Conservation (phyloP, 2,888 invertebrate genomes). For the Sminthurides aquaticus region DNA sequence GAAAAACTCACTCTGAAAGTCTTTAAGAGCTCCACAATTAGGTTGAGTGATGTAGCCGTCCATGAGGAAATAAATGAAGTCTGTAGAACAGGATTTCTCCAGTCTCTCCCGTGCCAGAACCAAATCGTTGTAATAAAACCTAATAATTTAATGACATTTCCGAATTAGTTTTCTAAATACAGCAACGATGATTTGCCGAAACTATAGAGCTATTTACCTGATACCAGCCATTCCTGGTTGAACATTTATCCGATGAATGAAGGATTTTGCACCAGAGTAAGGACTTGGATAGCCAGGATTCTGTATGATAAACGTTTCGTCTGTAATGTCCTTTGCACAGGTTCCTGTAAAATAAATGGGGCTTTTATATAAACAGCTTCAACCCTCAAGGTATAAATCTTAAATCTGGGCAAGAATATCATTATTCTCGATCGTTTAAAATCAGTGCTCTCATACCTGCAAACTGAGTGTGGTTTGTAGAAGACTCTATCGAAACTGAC, state of each 20-base stretch:
- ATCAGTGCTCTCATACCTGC: too few species aligned
- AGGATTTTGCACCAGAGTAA: not conserved
- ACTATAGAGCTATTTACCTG: not conserved
- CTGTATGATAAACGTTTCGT: not conserved
- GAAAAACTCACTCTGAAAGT: constrained; percentile 10
- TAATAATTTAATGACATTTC: not conserved
- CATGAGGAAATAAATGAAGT: constrained; percentile 9
- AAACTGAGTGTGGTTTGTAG: too few species aligned
- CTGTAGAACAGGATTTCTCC: constrained; percentile 1
- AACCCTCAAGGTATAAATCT: too few species aligned
- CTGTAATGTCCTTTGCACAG: not conserved
- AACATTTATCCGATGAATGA: not conserved
- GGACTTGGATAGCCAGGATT: not conserved
- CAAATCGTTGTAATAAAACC: not conserved
- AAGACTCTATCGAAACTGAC: too few species aligned
- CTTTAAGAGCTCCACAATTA: constrained; percentile 7
- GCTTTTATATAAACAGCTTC: too few species aligned
- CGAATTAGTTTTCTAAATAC: too few species aligned
- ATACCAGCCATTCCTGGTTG: not conserved
- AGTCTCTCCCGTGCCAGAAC: not conserved
- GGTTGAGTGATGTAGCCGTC: constrained; percentile 7
- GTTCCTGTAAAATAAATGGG: too few species aligned
- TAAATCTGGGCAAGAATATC: too few species aligned
- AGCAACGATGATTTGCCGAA: too few species aligned
- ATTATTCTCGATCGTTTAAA: too few species aligned